Conservation (phyloP, 2,797 vertebrate species). For the Lates japonicus region DNA sequence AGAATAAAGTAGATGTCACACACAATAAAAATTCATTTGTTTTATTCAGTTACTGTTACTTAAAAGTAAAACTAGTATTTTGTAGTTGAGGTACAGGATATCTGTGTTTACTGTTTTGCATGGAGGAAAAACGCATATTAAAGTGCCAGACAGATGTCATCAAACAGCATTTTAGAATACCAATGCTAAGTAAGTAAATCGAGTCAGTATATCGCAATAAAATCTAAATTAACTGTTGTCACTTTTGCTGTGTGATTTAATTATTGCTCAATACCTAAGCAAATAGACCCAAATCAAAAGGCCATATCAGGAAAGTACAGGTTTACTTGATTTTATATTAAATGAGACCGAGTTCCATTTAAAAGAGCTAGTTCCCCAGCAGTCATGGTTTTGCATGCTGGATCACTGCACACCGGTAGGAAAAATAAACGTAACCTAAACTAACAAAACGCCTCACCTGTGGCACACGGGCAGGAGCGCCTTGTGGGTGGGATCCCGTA, state of each 20-base stretch:
- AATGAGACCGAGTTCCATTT: not conserved
- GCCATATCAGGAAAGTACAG: too few species aligned
- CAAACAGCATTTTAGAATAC: not conserved
- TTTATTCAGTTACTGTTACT: not conserved
- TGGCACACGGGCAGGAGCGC: conserved; percentile 92
- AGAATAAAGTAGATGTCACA: not conserved
- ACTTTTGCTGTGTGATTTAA: too few species aligned
- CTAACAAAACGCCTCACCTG: conserved; percentile 84
- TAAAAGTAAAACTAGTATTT: too few species aligned
- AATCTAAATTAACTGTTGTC: too few species aligned
- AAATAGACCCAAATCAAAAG: too few species aligned
- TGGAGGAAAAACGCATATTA: not conserved
- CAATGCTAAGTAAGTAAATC: not conserved
- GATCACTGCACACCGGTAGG: not conserved
- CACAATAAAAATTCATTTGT: not conserved
- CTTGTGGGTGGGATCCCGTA: conserved; percentile 97
- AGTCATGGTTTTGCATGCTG: too few species aligned
- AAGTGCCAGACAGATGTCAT: too few species aligned
- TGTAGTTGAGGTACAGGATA: not conserved
- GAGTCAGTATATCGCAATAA: too few species aligned
- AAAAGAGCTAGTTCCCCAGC: not conserved
- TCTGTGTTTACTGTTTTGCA: not conserved
- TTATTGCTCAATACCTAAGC: not conserved
- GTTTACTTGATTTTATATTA: too few species aligned
- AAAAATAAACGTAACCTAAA: rapidly evolving